phyloP scores from a whole-genome alignment of 2,113 vertebrate species.

The Butorides virescens region DNA sequence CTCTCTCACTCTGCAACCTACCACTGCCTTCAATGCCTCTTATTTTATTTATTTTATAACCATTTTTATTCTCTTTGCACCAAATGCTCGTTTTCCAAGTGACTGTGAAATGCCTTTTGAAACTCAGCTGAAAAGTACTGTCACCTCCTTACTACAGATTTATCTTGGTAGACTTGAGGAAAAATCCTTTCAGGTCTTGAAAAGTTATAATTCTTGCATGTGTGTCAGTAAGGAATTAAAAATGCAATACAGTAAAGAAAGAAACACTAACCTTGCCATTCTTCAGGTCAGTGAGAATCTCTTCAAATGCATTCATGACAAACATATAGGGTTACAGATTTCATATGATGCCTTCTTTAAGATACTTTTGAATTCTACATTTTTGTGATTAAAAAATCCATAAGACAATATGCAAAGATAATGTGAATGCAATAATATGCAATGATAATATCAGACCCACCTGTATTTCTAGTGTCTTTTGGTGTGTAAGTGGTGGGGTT shows the following conservation, averaged over 20 bases:
- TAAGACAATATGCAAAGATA: background rate
- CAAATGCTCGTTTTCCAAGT: background rate
- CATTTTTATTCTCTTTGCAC: background rate
- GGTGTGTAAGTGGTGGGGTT: rapidly evolving
- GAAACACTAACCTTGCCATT: background rate
- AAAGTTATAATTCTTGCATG: background rate
- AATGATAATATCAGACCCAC: background rate
- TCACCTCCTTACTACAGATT: background rate
- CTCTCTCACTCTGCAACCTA: background rate
- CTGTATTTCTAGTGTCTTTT: background rate
- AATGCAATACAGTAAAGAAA: background rate
- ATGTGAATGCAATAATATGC: background rate
- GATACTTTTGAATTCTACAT: background rate
- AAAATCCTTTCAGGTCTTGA: background rate
- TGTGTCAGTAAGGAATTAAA: background rate
- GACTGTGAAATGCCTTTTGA: background rate
- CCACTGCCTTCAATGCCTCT: background rate
- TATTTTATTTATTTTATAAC: background rate
- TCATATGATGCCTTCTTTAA: background rate
- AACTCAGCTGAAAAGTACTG: background rate
- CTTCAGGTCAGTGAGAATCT: background rate
- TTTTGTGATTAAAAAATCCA: background rate
- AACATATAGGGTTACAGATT: background rate
- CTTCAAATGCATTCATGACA: background rate
- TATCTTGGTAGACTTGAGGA: background rate